Base-by-base conservation (phyloP, 2,113 vertebrate species). In the Catagonus wagneri region DNA sequence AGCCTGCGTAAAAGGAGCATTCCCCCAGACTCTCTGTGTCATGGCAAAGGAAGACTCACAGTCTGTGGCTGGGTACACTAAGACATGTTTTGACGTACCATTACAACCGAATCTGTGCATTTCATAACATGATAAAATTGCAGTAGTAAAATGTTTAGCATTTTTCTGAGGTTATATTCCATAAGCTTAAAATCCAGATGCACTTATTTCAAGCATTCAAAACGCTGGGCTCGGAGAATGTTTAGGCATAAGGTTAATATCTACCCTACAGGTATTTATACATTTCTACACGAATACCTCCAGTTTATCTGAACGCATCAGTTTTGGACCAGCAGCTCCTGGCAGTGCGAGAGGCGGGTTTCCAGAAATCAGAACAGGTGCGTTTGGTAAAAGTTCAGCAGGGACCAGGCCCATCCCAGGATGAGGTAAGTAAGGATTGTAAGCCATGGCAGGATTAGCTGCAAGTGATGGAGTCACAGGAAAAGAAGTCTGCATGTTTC, bases 271-370 rank as follows among this genome's bases (percentile, higher is more conserved):
- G 13, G 17, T 79, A 87, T 69, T 76, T 36, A 7, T 54, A 94
- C 91, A 93, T 97, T 88, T 97, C 1, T 56, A 68, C 39, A 66
- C 69, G 98, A 98, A 97, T 99, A 99, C 99, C 99, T 99, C 99
- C 97, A 99, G 99, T 98, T 99, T 99, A 98, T 99, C 99, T 56
- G 99, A 99, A 98, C 99, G 99, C 97, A 99, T 97, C 97, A 99
- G 99, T 98, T 99, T 99, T 98, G 99, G 99, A 92, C 97, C 98
- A 27, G 99, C 98, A 98, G 99, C 98, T 97, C 99, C 99, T 84
- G 99, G 98, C 96, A 99, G 97, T 91, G 99, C 97, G 79, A 99
- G 98, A 60, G 99, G 98, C 69, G 99, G 99, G 98, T 99, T 99
- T 98, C 99, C 99, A 13, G 99, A 98, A 97, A 99, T 98, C 98